A percentile compares a stretch with the other conserved stretches of the same genome.
Conservation (phyloP, 2,888 invertebrate genomes). For the Octonoba sinensis region DNA sequence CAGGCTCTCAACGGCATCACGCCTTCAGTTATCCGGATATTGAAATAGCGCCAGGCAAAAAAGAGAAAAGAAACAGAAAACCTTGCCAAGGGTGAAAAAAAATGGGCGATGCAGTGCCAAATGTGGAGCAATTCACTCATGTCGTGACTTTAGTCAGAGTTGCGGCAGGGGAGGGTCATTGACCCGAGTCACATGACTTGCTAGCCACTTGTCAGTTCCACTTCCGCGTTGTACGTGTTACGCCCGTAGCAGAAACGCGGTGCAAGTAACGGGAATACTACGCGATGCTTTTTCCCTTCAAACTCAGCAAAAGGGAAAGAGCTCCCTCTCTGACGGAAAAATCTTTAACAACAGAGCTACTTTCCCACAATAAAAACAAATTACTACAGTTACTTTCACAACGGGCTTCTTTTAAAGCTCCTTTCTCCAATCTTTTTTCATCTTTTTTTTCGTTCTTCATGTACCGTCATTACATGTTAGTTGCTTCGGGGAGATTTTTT, state of each 20-base stretch:
- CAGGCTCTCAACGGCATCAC: too few species aligned
- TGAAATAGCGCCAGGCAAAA: conserved; percentile 48
- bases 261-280: conserved; percentile 27
- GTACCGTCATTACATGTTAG: too few species aligned
- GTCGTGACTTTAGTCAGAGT: conserved; percentile 16
- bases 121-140: conserved; percentile 36
- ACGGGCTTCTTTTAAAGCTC: background rate
- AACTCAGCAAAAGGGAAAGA: conserved; percentile 26
- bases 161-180: conserved; percentile 43
- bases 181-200: conserved; percentile 54
- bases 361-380: conserved; percentile 32
- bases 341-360: background rate
- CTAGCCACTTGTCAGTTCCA: conserved; percentile 54
- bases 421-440: background rate
- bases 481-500: too few species aligned
- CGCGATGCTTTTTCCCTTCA: background rate
- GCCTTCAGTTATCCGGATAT: conserved; percentile 13
- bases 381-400: background rate
- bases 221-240: conserved; percentile 60
- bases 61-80: conserved; percentile 28
- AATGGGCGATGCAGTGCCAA: conserved; percentile 38
- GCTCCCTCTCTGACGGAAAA: conserved; percentile 9
- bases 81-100: conserved; percentile 19
- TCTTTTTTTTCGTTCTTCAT: background rate
- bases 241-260: conserved; percentile 20